A percentile compares a stretch with the other conserved stretches of the same genome.
Conservation (phyloP, 2,888 invertebrate species). For the Aphidius colemani region DNA sequence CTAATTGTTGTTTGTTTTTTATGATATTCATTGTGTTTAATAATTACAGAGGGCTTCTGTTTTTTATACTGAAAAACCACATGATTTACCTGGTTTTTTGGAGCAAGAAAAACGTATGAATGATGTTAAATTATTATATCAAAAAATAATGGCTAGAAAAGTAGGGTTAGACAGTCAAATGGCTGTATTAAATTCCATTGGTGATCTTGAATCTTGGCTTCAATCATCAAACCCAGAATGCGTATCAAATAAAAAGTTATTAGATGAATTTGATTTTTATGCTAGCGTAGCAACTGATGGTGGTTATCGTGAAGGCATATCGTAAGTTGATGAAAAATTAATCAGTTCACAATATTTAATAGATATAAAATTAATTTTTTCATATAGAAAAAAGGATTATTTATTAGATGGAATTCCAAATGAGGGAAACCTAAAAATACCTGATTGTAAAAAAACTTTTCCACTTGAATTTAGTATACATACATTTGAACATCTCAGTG, state of each 20-base stretch:
- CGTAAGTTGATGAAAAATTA: constrained; percentile 36
- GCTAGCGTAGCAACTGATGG: constrained; percentile 67
- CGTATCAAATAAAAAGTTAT: constrained; percentile 65
- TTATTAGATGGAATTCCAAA: constrained; percentile 47
- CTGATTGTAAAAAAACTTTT: constrained; percentile 70
- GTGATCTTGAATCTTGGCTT: constrained; percentile 67
- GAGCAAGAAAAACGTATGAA: constrained; percentile 75
- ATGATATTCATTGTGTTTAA: constrained; percentile 7
- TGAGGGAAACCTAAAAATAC: constrained; percentile 57
- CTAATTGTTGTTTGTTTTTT: constrained; percentile 6
- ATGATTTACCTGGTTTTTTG: constrained; percentile 75
- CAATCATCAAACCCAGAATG: constrained; percentile 70
- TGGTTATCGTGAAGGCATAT: constrained; percentile 62
- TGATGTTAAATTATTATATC: constrained; percentile 67
- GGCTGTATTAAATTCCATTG: constrained; percentile 65
- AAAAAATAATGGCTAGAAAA: constrained; percentile 69
- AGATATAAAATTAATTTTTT: constrained; percentile 1
- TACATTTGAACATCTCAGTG: constrained; percentile 69
- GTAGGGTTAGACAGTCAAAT: constrained; percentile 68
- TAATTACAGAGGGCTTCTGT: constrained; percentile 71
- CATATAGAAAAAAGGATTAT: constrained; percentile 44
- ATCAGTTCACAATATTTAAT: neutral
- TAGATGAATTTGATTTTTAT: constrained; percentile 73
- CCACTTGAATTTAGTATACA: constrained; percentile 67
- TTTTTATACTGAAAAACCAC: constrained; percentile 73